Base-by-base conservation (phyloP, 23 tunicate species). In the Trididemnum miniatum region DNA sequence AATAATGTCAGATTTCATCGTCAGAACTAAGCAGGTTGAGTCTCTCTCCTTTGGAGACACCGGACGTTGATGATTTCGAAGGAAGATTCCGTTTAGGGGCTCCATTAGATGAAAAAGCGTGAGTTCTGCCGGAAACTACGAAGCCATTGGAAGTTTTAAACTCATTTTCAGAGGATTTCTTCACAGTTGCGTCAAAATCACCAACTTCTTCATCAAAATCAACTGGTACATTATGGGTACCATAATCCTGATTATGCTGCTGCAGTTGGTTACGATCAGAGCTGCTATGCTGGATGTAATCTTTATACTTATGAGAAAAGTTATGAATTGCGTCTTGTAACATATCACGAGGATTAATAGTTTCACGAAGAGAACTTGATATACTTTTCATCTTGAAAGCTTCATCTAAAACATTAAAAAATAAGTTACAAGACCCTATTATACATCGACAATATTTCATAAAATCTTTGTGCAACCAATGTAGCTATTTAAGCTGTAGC, bases 281-380 rank as follows among this genome's bases (percentile, higher is more conserved):
- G 36, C 65, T 81, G 63, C 84, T 39, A 65, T 94, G 89, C 57
- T 89, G 98, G 3, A 84, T 89, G 67, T 94, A 94, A 81, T 89
- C 85, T 54, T 85, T 73, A 60, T 94, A 94, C 62, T 89, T 88
- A 62, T 81, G 66, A 2, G 89, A 84, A 57, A 94, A 94, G 71
- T 94, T 94, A 71, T 94, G 98, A 26, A 94, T 85, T 1, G 92
- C 98, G 71, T 94, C 98, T 63, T 94, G 98, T 35, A 94, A 63
- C 4, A 94, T 79, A 40, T 94, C 98, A 0, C 92, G 72, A 12
- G 91, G 98, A 51, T 89, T 94, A 9, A 94, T 88, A 4, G 91
- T 83, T 44, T 94, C 98, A 35, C 83, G 79, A 33, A 94, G 69
- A 5, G 98, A 94, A 62, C 89, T 85, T 40, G 96, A 90, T 2